Conservation (phyloP, 2,888 invertebrate genomes). For the Germaria angustata region DNA sequence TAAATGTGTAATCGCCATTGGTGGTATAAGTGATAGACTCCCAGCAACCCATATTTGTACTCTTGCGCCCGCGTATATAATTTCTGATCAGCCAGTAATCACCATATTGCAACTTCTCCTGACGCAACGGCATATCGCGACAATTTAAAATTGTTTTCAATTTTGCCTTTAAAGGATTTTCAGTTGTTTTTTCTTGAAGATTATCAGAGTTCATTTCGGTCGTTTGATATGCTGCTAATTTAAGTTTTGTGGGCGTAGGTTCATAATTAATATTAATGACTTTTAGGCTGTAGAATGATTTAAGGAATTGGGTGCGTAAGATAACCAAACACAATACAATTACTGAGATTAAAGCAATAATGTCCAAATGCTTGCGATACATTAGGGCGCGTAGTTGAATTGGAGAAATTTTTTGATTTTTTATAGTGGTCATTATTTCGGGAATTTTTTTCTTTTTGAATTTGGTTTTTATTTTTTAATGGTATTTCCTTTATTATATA, state of each 20-base stretch:
- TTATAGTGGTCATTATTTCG: neutral
- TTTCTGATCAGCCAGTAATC: constrained; percentile 83
- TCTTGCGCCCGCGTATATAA: constrained; percentile 81
- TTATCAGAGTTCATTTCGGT: no score
- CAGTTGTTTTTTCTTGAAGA: neutral
- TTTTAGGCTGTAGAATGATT: neutral
- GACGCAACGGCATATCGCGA: constrained; percentile 68
- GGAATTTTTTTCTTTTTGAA: no score
- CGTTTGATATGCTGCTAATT: neutral
- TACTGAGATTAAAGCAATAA: neutral
- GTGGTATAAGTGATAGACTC: constrained; percentile 85
- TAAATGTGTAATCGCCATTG: constrained; percentile 85
- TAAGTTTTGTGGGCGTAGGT: neutral
- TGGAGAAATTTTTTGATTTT: neutral
- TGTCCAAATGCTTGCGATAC: constrained; percentile 26
- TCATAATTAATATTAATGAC: neutral
- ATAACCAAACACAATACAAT: neutral
- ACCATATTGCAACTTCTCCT: constrained; percentile 73
- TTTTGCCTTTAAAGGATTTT: constrained; percentile 28
- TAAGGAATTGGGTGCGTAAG: neutral
- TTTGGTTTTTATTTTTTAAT: no score
- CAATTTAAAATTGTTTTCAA: constrained; percentile 72
- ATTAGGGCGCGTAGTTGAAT: neutral
- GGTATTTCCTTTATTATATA: no score
- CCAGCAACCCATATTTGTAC: constrained; percentile 81